A percentile compares a stretch with the other conserved stretches of the same genome.
These are phyloP conservation scores for Melanophora roralis DNA, from an alignment of 2,888 invertebrate genomes.

Conservation along the genomic window DNA sequence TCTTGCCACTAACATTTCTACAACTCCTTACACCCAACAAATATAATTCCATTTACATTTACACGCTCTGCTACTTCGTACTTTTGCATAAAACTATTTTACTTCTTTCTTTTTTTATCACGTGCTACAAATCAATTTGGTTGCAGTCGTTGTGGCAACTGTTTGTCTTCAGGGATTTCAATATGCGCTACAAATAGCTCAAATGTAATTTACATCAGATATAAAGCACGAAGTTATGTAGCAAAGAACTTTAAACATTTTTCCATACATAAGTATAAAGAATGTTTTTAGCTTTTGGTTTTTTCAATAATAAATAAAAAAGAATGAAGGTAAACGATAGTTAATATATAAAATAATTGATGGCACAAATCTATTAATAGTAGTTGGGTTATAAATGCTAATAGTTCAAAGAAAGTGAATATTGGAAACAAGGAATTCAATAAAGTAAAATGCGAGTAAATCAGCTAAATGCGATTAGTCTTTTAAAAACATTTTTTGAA, in stretches of 20 bases:
- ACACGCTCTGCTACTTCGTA: not conserved
- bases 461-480: no score
- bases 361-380: not conserved
- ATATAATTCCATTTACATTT: not conserved
- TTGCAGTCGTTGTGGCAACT: not conserved
- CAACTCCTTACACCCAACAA: not conserved
- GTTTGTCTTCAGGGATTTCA: not conserved
- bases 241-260: not conserved
- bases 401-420: not conserved
- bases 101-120: not conserved
- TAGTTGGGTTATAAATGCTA: constrained; percentile 9
- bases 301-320: not conserved
- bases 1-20: not conserved
- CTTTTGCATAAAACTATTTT: not conserved
- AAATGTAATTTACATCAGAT: constrained; percentile 23
- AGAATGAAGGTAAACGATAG: constrained; percentile 10
- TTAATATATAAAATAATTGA: constrained; percentile 17
- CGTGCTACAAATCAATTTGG: not conserved
- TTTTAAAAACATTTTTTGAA: no score
- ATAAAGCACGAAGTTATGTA: not conserved
- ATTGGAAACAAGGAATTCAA: not conserved
- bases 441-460: no score
- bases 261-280: not conserved
- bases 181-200: not conserved
- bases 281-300: not conserved